Evolutionary conservation across 1,140 invertebrate species (phyloP).

Genomic region (Onthophagus taurus): DNA sequence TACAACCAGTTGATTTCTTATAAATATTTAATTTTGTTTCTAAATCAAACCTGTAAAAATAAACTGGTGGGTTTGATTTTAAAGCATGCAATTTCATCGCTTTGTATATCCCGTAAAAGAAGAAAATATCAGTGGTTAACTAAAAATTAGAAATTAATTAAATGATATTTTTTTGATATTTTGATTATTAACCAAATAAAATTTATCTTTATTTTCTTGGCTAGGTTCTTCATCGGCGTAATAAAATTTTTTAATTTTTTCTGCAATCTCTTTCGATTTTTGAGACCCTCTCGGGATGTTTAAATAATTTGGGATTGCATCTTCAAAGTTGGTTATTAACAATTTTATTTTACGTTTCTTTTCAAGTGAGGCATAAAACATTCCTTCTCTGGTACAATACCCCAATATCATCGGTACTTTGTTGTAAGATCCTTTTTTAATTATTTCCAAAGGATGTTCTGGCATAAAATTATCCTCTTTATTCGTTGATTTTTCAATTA

Average conservation of each 20-base stretch:
- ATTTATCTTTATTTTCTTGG: background rate
- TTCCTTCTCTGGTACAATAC: conserved; percentile 47
- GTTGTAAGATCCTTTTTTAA: conserved; percentile 37
- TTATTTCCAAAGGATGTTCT: conserved; percentile 34
- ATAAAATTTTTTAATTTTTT: conserved; percentile 41
- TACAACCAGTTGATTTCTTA: conserved; percentile 1
- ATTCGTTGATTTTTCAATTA: conserved; percentile 36
- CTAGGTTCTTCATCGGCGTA: conserved; percentile 29
- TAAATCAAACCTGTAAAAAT: conserved; percentile 12
- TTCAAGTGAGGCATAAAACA: conserved; percentile 29
- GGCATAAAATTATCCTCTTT: conserved; percentile 35
- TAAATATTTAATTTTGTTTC: conserved; percentile 10
- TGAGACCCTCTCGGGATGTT: conserved; percentile 9
- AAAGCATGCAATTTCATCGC: background rate
- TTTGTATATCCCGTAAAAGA: conserved; percentile 3
- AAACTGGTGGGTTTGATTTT: background rate
- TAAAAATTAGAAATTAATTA: conserved; percentile 8
- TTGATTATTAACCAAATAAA: conserved; percentile 20
- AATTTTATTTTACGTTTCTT: conserved; percentile 24
- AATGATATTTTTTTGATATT: background rate
- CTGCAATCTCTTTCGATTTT: conserved; percentile 29
- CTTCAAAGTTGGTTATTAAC: conserved; percentile 33
- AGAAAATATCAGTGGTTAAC: conserved; percentile 1
- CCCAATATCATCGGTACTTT: conserved; percentile 52
- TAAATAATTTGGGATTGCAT: conserved; percentile 32